Base-by-base conservation (phyloP, 64 coral and sea anemone species). In the Stichodactyla mertensii region DNA sequence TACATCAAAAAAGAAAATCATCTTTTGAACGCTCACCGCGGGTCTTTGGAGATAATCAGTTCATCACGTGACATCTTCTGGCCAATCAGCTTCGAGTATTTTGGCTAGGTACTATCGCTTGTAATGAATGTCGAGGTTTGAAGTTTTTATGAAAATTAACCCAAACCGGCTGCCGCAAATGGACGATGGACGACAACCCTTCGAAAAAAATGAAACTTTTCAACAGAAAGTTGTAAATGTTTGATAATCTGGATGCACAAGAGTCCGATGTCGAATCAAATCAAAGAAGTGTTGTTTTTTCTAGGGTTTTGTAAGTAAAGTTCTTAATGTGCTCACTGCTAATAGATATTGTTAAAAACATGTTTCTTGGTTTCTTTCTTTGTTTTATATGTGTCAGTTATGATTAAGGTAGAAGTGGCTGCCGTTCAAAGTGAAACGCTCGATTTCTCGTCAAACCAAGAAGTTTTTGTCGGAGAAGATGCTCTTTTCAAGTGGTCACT, bases 401-500 rank as follows among this genome's bases (percentile, higher is more conserved):
- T 53, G 54, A 15, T 53, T 10, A 52, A 20, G 52, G 52, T 55
- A 20, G 78, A 15, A 15, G 15, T 81, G 6, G 31, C 36, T 53
- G 51, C 22, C 69, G 2, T 55, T 55, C 78, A 55, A 3, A 81
- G 55, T 81, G 52, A 81, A 6, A 20, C 78, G 7, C 52, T 52
- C 20, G 20, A 53, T 7, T 81, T 81, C 12, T 81, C 36, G 51
- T 81, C 78, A 14, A 81, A 61, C 13, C 83, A 36, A 58, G 83
- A 85, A 52, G 83, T 85, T 18, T 85, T 85, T 13, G 55, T 85
- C 16, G 83, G 83, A 27, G 60, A 64, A 57, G 36, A 85, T 62
- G 83, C 83, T 28, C 16, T 85, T 20, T 85, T 85, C 6, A 55
- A 85, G 27, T 85, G 55, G 55, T 20, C 45, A 14, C 16, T 85